Percentiles rank a stretch among this genome's conserved stretches.
Evolutionary conservation across 2,113 vertebrate genomes (phyloP).

Genomic region (Amia ocellicauda): DNA sequence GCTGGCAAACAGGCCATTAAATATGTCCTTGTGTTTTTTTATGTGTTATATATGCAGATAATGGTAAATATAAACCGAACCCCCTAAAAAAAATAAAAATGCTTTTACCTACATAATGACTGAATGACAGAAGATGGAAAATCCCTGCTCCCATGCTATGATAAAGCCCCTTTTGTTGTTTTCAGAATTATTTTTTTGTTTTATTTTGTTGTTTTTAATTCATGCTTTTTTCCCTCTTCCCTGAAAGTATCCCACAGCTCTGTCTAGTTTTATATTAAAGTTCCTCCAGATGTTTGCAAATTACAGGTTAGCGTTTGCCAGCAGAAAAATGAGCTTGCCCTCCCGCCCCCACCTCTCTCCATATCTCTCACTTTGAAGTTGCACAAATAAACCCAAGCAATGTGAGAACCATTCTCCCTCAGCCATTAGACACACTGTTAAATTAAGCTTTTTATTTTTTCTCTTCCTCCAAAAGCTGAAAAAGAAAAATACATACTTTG

Average conservation of each 20-base stretch:
- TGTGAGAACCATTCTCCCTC: slow-evolving; percentile 23
- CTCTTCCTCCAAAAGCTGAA: slow-evolving; percentile 37
- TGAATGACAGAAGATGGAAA: no score
- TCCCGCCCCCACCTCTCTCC: slow-evolving; percentile 40
- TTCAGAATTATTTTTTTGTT: no score
- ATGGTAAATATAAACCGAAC: no score
- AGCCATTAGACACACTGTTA: slow-evolving; percentile 30
- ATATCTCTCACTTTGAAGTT: slow-evolving; percentile 53
- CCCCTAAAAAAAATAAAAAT: no score
- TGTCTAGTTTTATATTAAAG: slow-evolving; percentile 48
- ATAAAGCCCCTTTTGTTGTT: no score
- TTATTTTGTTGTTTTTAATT: slow-evolving; percentile 30
- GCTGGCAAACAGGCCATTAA: slow-evolving; percentile 5
- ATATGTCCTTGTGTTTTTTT: neutral
- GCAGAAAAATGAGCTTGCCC: slow-evolving; percentile 30
- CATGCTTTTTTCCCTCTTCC: slow-evolving; percentile 45
- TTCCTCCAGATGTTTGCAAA: slow-evolving; percentile 66
- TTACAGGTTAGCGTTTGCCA: slow-evolving; percentile 47
- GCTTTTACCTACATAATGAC: no score
- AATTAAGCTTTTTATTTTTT: slow-evolving; percentile 43
- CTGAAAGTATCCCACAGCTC: slow-evolving; percentile 48
- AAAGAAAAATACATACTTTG: no score
- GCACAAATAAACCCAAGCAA: slow-evolving; percentile 32
- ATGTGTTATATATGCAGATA: no score
- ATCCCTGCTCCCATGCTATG: no score